Evolutionary conservation across 1,140 invertebrate species (phyloP).

Genomic region (Scaptomyza montana): DNA sequence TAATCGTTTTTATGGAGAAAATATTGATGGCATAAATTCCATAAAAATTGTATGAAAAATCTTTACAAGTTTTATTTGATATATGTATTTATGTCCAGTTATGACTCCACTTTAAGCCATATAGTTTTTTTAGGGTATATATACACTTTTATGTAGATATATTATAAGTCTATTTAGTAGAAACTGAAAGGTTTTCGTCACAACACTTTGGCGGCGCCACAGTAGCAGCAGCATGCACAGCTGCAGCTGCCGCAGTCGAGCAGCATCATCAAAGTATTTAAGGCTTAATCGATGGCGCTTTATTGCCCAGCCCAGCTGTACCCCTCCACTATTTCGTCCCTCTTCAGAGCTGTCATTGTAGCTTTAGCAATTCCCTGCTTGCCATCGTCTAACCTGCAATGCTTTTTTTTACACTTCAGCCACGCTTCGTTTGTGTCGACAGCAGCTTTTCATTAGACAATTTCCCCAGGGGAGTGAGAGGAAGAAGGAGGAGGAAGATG

Average conservation of each 20-base stretch:
- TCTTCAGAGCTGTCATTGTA: conserved; percentile 8
- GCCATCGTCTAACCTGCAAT: conserved; percentile 36
- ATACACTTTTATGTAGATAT: conserved; percentile 2
- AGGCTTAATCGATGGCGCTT: conserved; percentile 79
- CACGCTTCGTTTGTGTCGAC: conserved; percentile 78
- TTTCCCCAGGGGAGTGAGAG: conserved; percentile 50
- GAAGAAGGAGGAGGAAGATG: neutral
- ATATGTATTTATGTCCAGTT: no score
- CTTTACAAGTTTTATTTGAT: no score
- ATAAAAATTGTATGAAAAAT: no score
- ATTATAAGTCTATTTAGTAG: neutral
- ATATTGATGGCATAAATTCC: no score
- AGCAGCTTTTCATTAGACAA: conserved; percentile 80
- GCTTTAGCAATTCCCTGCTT: conserved; percentile 49
- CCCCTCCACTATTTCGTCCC: neutral
- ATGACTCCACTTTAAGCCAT: no score
- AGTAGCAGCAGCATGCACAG: conserved; percentile 13
- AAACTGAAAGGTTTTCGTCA: conserved; percentile 60
- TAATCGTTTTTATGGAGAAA: no score
- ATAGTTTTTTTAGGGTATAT: conserved; percentile 5
- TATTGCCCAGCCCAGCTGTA: conserved; percentile 27
- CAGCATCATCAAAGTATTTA: conserved; percentile 58
- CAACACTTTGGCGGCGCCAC: conserved; percentile 18
- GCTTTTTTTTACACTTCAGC: conserved; percentile 72
- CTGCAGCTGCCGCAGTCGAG: neutral